Conservation (phyloP, 2,113 vertebrate genomes). For the Dasyprocta punctata region DNA sequence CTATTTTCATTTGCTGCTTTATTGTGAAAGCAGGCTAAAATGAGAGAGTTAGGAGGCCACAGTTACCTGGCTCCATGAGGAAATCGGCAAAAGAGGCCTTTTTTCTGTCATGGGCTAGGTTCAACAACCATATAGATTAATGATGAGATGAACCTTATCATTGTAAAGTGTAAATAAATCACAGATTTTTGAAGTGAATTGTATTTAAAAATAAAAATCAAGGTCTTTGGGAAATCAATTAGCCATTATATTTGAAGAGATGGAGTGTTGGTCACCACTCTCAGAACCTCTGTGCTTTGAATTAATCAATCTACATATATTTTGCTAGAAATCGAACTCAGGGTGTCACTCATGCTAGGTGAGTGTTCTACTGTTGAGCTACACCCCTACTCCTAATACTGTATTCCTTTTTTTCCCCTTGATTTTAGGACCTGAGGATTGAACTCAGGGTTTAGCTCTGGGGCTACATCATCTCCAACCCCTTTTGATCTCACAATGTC, state of each 20-base stretch:
- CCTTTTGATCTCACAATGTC: neutral
- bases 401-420: neutral
- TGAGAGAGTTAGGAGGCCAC: neutral
- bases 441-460: neutral
- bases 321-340: neutral
- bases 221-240: conserved; percentile 25
- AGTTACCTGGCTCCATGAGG: neutral
- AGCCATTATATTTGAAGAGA: neutral
- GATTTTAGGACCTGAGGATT: neutral
- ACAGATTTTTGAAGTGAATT: conserved; percentile 15
- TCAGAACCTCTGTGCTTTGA: neutral
- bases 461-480: neutral
- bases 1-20: conserved; percentile 59
- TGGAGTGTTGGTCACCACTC: neutral
- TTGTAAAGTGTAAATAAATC: conserved; percentile 31
- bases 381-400: neutral
- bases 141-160: neutral
- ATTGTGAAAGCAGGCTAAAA: conserved; percentile 23
- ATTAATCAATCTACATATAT: neutral
- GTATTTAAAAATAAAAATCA: conserved; percentile 29
- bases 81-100: conserved; percentile 38
- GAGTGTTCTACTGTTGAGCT: neutral
- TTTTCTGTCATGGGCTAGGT: neutral
- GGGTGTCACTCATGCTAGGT: no score
- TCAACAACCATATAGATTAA: conserved; percentile 26